Conservation (phyloP, 2,797 vertebrate genomes). For the Pseudotriccus pelzelni region DNA sequence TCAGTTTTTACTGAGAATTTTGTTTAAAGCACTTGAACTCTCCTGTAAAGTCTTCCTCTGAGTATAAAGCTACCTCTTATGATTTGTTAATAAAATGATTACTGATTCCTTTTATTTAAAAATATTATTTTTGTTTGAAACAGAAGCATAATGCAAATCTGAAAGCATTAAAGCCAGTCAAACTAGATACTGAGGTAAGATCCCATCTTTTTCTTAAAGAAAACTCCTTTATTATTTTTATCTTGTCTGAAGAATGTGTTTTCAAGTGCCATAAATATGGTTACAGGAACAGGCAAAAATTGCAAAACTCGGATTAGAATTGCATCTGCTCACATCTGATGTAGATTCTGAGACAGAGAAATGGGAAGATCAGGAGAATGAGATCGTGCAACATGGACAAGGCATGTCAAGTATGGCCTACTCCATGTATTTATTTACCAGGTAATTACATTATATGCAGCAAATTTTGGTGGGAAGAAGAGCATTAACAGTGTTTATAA, state of each 20-base stretch:
- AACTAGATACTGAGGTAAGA: constrained; percentile 92
- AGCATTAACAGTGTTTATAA: not conserved
- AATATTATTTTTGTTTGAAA: constrained; percentile 55
- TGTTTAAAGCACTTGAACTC: not conserved
- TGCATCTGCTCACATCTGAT: constrained; percentile 90
- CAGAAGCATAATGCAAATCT: constrained; percentile 92
- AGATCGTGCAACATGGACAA: constrained; percentile 85
- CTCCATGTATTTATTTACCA: constrained; percentile 95
- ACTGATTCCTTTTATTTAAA: constrained; percentile 5
- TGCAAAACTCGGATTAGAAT: constrained; percentile 91
- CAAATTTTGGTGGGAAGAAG: not conserved
- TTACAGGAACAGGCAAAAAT: constrained; percentile 91
- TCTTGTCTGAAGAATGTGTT: not conserved
- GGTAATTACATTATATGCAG: constrained; percentile 74
- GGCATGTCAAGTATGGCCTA: constrained; percentile 93
- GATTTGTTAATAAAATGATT: not conserved
- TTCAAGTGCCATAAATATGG: not conserved
- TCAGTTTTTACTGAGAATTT: not conserved
- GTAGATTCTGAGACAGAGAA: constrained; percentile 91
- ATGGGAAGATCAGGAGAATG: constrained; percentile 94
- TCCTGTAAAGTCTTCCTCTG: not conserved
- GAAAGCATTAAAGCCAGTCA: constrained; percentile 90
- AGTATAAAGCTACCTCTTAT: not conserved
- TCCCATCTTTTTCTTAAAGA: not conserved
- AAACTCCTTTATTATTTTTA: not conserved